These are phyloP conservation scores for Alviniconcha strummeri DNA, from an alignment of 2,888 invertebrate genomes.

Conservation along the genomic window DNA sequence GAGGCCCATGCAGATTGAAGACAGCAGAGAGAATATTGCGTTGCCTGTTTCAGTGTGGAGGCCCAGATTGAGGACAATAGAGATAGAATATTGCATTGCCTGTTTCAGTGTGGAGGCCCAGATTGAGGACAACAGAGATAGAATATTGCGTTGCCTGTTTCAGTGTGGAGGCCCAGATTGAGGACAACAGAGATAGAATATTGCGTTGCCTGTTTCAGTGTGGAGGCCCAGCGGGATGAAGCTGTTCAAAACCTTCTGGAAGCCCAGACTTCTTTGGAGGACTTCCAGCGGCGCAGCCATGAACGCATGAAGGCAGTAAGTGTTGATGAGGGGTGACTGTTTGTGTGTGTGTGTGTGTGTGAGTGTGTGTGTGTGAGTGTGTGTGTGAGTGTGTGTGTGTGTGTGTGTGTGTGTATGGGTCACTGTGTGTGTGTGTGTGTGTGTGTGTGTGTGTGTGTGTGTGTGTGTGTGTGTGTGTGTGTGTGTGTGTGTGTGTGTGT, in stretches of 20 bases:
- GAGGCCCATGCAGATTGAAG: conserved; percentile 54
- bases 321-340: neutral
- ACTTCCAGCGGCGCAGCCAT: conserved; percentile 61
- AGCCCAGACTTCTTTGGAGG: conserved; percentile 60
- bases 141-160: no score
- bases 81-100: no score
- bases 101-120: no score
- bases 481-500: neutral
- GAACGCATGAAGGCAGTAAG: conserved; percentile 62
- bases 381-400: neutral
- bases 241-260: conserved; percentile 65
- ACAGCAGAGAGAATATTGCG: no score
- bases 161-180: no score
- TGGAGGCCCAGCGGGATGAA: conserved; percentile 47
- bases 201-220: no score
- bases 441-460: neutral
- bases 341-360: neutral
- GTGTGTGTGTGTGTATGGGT: neutral
- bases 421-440: conserved; percentile 17
- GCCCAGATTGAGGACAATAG: no score
- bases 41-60: no score
- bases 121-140: no score
- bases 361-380: neutral
- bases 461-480: neutral
- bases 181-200: no score